These are phyloP conservation scores for Eremophila alpestris DNA, from an alignment of 2,797 vertebrate genomes.

Conservation along the genomic window DNA sequence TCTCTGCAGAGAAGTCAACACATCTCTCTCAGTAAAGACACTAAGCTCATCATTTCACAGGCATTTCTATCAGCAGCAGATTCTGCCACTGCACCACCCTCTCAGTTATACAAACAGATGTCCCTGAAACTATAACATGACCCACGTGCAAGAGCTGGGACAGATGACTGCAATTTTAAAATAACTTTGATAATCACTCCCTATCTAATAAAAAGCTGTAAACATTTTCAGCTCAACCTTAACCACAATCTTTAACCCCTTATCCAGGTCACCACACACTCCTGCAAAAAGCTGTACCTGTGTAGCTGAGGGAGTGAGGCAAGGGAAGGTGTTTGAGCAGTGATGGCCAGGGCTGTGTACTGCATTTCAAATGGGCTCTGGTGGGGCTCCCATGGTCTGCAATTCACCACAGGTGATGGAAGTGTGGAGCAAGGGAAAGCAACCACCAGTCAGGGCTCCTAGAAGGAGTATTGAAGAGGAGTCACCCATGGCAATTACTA, in stretches of 20 bases:
- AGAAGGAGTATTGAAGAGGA: not conserved
- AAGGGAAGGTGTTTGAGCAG: not conserved
- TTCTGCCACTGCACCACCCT: not conserved
- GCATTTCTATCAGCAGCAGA: not conserved
- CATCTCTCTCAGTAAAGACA: not conserved
- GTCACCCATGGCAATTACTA: not conserved
- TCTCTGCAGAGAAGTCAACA: not conserved
- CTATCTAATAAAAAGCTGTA: not conserved
- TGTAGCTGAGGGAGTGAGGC: rapidly evolving
- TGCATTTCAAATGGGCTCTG: not conserved
- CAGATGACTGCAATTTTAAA: not conserved
- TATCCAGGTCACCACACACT: not conserved
- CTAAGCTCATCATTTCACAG: not conserved
- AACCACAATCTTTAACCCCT: not conserved
- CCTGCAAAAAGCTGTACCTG: not conserved
- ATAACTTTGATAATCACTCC: not conserved
- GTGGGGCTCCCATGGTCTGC: not conserved
- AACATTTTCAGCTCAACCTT: not conserved
- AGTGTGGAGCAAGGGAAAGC: not conserved
- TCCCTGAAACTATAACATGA: not conserved
- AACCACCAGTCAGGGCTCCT: not conserved
- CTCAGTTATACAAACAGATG: not conserved
- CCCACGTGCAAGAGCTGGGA: not conserved
- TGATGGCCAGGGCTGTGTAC: not conserved
- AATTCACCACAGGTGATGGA: not conserved